A percentile compares a stretch with the other conserved stretches of the same genome.
These are phyloP conservation scores for Asarcornis scutulata DNA, from an alignment of 2,113 vertebrate genomes.

Conservation along the genomic window DNA sequence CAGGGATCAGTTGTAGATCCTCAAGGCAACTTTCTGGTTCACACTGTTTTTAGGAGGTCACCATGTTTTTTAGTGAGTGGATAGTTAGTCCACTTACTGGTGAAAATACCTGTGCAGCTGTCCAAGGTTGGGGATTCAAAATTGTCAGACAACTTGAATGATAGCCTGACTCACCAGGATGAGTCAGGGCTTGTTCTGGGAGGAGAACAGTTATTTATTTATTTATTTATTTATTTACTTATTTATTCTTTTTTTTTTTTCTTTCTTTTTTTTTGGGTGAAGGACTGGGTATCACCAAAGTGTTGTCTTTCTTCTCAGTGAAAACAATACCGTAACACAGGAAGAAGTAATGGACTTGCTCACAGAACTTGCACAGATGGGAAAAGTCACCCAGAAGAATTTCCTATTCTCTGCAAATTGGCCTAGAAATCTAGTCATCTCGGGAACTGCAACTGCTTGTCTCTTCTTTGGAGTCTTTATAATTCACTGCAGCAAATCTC, in stretches of 20 bases:
- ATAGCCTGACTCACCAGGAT: slow-evolving; percentile 41
- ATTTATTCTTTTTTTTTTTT: too few relatives aligned
- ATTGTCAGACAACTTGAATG: neutral
- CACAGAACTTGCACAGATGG: neutral
- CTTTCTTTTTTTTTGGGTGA: neutral
- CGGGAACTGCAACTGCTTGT: neutral
- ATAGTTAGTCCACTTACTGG: neutral
- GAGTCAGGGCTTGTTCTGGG: slow-evolving; percentile 20
- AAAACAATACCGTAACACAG: neutral
- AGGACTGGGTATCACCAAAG: neutral
- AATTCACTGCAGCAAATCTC: neutral
- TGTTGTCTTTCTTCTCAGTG: neutral
- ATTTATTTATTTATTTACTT: too few relatives aligned
- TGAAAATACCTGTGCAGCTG: neutral
- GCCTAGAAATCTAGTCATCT: neutral
- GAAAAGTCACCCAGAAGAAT: neutral
- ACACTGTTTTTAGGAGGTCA: neutral
- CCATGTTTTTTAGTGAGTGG: neutral
- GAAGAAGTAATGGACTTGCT: neutral
- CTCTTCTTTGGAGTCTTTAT: neutral
- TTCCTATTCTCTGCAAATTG: neutral
- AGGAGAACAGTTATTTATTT: neutral
- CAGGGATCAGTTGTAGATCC: neutral
- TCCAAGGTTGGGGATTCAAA: neutral
- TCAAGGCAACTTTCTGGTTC: neutral